Evolutionary conservation across 2,888 invertebrate genomes (phyloP), one percentile per base, ranked within the genome.

Genomic region (Dynastes maya): DNA sequence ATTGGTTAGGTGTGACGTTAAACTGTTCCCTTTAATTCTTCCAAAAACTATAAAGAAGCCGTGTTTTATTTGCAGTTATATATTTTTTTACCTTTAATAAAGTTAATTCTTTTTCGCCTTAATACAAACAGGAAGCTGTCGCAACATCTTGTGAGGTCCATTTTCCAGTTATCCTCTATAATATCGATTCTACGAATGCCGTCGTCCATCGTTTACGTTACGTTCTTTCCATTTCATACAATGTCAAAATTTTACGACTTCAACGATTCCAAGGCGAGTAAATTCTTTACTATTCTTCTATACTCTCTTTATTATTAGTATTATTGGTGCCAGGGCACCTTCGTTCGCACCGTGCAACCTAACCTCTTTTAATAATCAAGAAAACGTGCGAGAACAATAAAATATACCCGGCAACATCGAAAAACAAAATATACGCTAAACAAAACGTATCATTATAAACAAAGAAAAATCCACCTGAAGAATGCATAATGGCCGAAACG

Each of bases 371-470:
- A 27, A 22, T 32, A 63, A 11, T 6, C 29, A 13, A 63, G 78
- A 77, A 78, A 80, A 83, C 84, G 83, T 84, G 84, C 80, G 81
- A 82, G 79, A 82, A 82, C 82, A 82, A 83, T 82, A 81, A 81
- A 81, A 80, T n/a, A 51, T 68, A 68, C 27, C 4, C 22, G 11
- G 51, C 78, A 80, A 80, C 58, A 76, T 61, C 79, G 64, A 80
- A 80, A 80, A 80, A 78, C 78, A 80, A 70, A 64, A 75, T 77
- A 72, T 55, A 55, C 22, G 55, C 77, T 53, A 55, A 77, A 71
- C 74, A 45, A 76, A 45, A 65, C 51, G 77, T 16, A 68, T 51
- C 68, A 68, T 51, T 51, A 68, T 29, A 29, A 68, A 65, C 45
- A 68, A 68, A 68, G 49, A 27, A 51, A 68, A 68, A 51, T 68